Percentiles rank a stretch among this genome's conserved stretches.
Conservation (phyloP, 1,140 invertebrate species). For the Aphaenogaster floridana region DNA sequence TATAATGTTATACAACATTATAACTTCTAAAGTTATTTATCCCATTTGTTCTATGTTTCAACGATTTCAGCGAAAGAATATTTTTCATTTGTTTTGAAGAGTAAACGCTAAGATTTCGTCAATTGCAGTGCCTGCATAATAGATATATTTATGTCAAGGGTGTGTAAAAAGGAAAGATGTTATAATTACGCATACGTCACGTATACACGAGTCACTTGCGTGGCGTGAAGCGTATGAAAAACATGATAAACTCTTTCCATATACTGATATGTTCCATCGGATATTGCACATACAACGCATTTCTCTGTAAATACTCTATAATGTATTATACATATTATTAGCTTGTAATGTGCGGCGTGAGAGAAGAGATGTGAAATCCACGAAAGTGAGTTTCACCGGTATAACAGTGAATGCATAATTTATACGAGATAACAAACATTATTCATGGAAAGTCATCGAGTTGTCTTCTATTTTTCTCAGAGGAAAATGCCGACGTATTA, state of each 20-base stretch:
- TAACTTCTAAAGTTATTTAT: background rate
- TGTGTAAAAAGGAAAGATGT: background rate
- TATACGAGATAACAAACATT: slow-evolving; percentile 50
- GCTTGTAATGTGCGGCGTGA: background rate
- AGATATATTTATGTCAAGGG: slow-evolving; percentile 1
- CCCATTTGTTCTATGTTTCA: background rate
- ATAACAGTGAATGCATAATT: slow-evolving; percentile 23
- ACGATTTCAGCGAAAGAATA: background rate
- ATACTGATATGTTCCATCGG: background rate
- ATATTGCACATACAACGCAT: background rate
- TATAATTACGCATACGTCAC: background rate
- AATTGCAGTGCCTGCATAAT: slow-evolving; percentile 19
- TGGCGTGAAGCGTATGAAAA: background rate
- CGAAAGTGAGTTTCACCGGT: background rate
- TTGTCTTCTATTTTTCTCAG: background rate
- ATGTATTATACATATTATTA: slow-evolving; percentile 45
- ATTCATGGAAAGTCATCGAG: background rate
- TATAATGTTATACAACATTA: background rate
- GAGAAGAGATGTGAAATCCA: background rate
- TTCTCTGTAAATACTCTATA: slow-evolving; percentile 55
- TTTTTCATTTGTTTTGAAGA: background rate
- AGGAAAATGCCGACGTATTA: background rate
- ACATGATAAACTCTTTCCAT: background rate
- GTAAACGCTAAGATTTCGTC: background rate
- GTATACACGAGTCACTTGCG: background rate